Percentiles rank a stretch among this genome's conserved stretches.
Evolutionary conservation across 2,888 invertebrate genomes (phyloP).

Genomic region (Lasioglossum morio): DNA sequence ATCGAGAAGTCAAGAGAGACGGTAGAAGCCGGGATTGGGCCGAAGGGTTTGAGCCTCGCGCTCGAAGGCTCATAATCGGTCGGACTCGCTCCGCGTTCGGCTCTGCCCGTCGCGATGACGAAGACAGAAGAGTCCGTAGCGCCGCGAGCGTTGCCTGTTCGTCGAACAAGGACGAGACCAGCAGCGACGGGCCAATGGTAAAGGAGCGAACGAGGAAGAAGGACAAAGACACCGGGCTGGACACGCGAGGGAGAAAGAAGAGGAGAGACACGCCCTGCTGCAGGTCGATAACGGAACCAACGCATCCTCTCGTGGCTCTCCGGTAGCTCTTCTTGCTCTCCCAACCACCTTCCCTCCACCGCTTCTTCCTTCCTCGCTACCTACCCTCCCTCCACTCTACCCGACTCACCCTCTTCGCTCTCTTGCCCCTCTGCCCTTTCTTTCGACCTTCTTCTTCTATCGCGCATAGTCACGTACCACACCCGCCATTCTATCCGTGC

Average conservation of each 20-base stretch:
- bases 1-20: constrained; percentile 64
- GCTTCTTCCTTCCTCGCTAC: constrained; percentile 45
- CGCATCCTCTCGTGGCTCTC: constrained; percentile 73
- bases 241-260: constrained; percentile 59
- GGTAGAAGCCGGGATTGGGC: constrained; percentile 63
- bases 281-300: constrained; percentile 75
- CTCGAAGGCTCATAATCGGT: constrained; percentile 69
- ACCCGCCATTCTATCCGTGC: constrained; percentile 75
- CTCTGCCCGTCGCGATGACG: constrained; percentile 55
- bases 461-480: constrained; percentile 73
- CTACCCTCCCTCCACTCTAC: constrained; percentile 41
- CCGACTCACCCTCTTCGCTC: constrained; percentile 45
- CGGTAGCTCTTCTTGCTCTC: constrained; percentile 73
- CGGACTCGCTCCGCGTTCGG: constrained; percentile 57
- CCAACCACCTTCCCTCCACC: constrained; percentile 53
- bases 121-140: constrained; percentile 56
- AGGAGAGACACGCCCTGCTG: constrained; percentile 73
- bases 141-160: constrained; percentile 53
- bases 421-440: constrained; percentile 46
- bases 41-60: constrained; percentile 67
- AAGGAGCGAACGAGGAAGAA: constrained; percentile 51
- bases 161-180: constrained; percentile 37
- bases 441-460: constrained; percentile 69
- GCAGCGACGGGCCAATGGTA: constrained; percentile 48
- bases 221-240: constrained; percentile 42